Percentiles rank a stretch among this genome's conserved stretches.
These are phyloP conservation scores for Nematopogon swammerdamellus DNA, from an alignment of 2,888 invertebrate genomes.

Conservation along the genomic window DNA sequence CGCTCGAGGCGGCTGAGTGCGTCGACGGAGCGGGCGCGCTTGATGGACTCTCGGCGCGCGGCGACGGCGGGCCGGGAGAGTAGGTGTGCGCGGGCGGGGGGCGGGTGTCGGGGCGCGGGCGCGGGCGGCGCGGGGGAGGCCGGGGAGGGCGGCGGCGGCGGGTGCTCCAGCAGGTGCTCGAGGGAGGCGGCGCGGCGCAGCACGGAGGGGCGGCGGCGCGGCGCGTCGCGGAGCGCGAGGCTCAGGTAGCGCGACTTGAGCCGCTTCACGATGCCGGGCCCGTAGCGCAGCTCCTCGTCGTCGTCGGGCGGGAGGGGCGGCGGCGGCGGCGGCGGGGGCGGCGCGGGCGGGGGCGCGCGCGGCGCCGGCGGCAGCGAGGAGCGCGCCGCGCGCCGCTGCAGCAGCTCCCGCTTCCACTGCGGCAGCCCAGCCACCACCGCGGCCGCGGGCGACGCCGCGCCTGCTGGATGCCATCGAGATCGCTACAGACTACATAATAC, in stretches of 20 bases:
- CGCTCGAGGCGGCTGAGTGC: constrained; percentile 68
- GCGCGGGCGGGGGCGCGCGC: constrained; percentile 21
- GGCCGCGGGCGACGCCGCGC: constrained; percentile 24
- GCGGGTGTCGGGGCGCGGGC: constrained; percentile 35
- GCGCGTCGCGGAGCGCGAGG: constrained; percentile 75
- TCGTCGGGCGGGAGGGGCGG: constrained; percentile 29
- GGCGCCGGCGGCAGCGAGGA: constrained; percentile 24
- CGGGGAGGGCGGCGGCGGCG: constrained; percentile 29
- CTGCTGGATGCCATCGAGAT: neutral
- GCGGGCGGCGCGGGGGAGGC: constrained; percentile 23
- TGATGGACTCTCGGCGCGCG: constrained; percentile 63
- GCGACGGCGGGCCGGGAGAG: constrained; percentile 28
- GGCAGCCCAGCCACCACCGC: constrained; percentile 57
- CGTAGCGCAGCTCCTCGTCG: constrained; percentile 80
- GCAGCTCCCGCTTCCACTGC: constrained; percentile 82
- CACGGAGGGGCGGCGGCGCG: constrained; percentile 64
- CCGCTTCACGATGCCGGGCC: constrained; percentile 88
- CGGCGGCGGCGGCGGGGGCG: constrained; percentile 24
- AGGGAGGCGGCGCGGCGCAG: constrained; percentile 80
- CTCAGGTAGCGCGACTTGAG: constrained; percentile 84
- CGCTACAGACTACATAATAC: too few species aligned
- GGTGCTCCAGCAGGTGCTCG: constrained; percentile 78
- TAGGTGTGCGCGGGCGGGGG: constrained; percentile 11
- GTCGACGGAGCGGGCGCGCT: constrained; percentile 84
- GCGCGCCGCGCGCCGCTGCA: constrained; percentile 64